A percentile compares a stretch with the other conserved stretches of the same genome.
Evolutionary conservation across 2,113 vertebrate genomes (phyloP).

Genomic region (Corythornis cristatus): DNA sequence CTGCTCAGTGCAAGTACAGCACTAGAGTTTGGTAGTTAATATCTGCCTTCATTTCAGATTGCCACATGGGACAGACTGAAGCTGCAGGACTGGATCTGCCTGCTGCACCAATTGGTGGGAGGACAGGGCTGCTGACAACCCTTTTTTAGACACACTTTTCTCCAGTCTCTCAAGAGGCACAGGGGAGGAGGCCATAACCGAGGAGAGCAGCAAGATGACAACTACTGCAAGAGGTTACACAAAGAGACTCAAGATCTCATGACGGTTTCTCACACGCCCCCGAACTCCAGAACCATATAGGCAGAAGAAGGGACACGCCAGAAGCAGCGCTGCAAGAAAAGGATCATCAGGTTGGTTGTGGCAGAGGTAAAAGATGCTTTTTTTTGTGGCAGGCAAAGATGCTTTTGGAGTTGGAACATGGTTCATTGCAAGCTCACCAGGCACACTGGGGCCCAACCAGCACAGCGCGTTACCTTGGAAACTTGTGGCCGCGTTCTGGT

Average conservation of each 20-base stretch:
- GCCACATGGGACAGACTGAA: background rate
- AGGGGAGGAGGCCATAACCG: background rate
- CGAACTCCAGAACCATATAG: background rate
- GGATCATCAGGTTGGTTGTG: fast-evolving
- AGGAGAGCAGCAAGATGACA: background rate
- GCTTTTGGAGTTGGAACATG: background rate
- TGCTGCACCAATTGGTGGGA: background rate
- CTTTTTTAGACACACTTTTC: background rate
- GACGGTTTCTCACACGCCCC: background rate
- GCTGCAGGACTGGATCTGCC: background rate
- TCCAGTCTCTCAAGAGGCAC: background rate
- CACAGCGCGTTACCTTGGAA: conserved; percentile 85
- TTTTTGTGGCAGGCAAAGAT: too few relatives aligned
- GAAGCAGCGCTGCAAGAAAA: background rate
- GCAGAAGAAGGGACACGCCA: background rate
- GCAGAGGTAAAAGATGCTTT: too few relatives aligned
- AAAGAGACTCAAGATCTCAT: background rate
- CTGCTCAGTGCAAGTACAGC: background rate
- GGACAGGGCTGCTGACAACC: fast-evolving
- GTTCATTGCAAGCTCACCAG: background rate
- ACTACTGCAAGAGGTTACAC: background rate
- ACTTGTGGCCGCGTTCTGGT: conserved; percentile 86
- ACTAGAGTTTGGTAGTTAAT: background rate
- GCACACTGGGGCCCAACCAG: background rate
- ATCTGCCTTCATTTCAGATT: background rate